Conservation (phyloP, 2,888 invertebrate genomes). For the Philereme vetulata region DNA sequence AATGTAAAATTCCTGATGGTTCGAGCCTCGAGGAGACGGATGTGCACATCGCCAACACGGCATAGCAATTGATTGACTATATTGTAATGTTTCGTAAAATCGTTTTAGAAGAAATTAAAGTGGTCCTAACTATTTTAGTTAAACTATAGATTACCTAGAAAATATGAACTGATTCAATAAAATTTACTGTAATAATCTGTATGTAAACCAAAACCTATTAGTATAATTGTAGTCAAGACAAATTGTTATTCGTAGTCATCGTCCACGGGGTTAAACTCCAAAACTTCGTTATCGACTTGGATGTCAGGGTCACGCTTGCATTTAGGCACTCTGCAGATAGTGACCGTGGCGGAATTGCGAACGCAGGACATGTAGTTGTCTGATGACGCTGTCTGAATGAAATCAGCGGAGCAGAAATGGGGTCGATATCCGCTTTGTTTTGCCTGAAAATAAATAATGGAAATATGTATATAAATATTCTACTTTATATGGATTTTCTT, state of each 20-base stretch:
- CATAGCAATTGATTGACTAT: slow-evolving; percentile 11
- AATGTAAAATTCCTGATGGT: slow-evolving; percentile 69
- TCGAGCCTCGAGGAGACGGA: slow-evolving; percentile 60
- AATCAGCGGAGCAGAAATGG: slow-evolving; percentile 8
- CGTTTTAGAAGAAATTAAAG: no score
- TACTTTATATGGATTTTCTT: no score
- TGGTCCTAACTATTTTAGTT: no score
- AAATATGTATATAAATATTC: no score
- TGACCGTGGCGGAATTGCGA: slow-evolving; percentile 6
- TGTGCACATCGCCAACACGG: slow-evolving; percentile 59
- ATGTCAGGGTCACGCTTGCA: slow-evolving; percentile 66
- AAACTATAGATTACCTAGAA: no score
- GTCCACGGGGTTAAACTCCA: slow-evolving; percentile 43
- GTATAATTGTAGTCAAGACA: no score
- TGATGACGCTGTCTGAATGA: slow-evolving; percentile 16
- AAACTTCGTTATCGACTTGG: slow-evolving; percentile 53
- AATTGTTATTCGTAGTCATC: not conserved
- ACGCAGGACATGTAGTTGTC: slow-evolving; percentile 9
- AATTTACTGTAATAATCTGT: no score
- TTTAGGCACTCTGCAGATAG: slow-evolving; percentile 41
- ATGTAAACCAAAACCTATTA: no score
- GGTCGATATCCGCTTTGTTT: slow-evolving; percentile 27
- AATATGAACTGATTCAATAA: no score
- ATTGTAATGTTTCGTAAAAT: no score
- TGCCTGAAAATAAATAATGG: slow-evolving; percentile 24